These are phyloP conservation scores for Sylvia borin DNA, from an alignment of 2,797 vertebrate genomes.

Conservation along the genomic window DNA sequence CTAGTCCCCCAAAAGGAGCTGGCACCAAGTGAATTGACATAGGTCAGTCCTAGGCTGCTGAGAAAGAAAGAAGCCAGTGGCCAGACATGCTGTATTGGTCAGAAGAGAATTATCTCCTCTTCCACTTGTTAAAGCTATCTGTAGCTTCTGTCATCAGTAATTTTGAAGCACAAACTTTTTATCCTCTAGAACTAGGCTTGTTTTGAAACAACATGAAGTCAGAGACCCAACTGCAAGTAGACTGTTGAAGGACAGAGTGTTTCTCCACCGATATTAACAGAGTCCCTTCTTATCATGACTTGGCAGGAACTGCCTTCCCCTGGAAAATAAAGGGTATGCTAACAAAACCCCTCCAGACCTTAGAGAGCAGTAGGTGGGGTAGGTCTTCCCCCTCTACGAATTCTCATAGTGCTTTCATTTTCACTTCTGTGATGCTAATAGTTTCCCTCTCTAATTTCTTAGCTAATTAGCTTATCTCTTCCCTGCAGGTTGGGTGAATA, in stretches of 20 bases:
- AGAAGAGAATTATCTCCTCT: not conserved
- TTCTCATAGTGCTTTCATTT: conserved; percentile 40
- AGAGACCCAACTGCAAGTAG: not conserved
- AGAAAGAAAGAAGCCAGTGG: not conserved
- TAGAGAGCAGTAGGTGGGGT: not conserved
- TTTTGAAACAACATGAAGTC: not conserved
- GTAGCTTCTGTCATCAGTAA: not conserved
- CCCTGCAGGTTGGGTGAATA: conserved; percentile 78
- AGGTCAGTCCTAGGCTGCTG: not conserved
- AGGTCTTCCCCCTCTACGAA: not conserved
- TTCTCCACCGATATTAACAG: not conserved
- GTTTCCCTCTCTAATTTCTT: conserved; percentile 83
- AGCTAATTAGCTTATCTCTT: conserved; percentile 85
- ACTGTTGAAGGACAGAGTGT: not conserved
- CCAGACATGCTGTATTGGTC: too few species aligned
- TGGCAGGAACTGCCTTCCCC: not conserved
- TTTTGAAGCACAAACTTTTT: not conserved
- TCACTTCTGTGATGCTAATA: conserved; percentile 65
- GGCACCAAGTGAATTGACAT: not conserved
- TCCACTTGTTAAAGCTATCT: not conserved
- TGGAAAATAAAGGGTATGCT: not conserved
- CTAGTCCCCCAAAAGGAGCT: not conserved
- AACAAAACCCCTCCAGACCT: not conserved
- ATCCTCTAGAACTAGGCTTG: not conserved
- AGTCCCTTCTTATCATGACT: not conserved